Evolutionary conservation across 1,140 invertebrate genomes (phyloP).

Genomic region (Chymomyza costata): DNA sequence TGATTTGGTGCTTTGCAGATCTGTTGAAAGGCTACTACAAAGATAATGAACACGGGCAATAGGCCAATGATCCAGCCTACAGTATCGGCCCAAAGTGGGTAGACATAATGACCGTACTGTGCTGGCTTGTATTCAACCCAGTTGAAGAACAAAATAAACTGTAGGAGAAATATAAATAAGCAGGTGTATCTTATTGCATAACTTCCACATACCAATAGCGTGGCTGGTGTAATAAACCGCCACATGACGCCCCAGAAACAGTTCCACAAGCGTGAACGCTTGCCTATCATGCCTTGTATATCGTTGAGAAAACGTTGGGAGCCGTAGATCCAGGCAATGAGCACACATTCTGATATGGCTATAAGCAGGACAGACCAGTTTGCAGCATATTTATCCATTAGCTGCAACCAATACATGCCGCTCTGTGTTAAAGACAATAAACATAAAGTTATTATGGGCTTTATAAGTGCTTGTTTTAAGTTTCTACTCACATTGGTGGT

Average conservation of each 20-base stretch:
- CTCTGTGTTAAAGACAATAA: slow-evolving; percentile 76
- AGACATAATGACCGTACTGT: slow-evolving; percentile 83
- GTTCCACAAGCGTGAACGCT: slow-evolving; percentile 82
- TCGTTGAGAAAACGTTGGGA: slow-evolving; percentile 87
- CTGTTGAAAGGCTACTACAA: slow-evolving; percentile 81
- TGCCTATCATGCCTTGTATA: slow-evolving; percentile 87
- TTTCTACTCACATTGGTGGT: slow-evolving; percentile 82
- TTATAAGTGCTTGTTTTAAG: too few species aligned
- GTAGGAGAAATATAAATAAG: slow-evolving; percentile 18
- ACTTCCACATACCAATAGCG: slow-evolving; percentile 79
- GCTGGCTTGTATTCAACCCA: slow-evolving; percentile 88
- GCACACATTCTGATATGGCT: slow-evolving; percentile 85
- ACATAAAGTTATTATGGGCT: neutral
- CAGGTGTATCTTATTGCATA: neutral
- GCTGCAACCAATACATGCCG: slow-evolving; percentile 88
- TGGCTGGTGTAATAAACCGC: slow-evolving; percentile 85
- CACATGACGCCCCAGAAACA: slow-evolving; percentile 89
- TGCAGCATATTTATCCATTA: slow-evolving; percentile 91
- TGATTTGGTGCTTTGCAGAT: slow-evolving; percentile 77
- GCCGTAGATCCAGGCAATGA: slow-evolving; percentile 89
- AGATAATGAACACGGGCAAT: slow-evolving; percentile 83
- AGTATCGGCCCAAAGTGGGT: slow-evolving; percentile 85
- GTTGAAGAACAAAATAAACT: slow-evolving; percentile 89
- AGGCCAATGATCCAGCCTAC: slow-evolving; percentile 87
- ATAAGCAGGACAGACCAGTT: slow-evolving; percentile 90